Evolutionary conservation across 2,797 vertebrate genomes (phyloP).

Genomic region (Urophycis tenuis): DNA sequence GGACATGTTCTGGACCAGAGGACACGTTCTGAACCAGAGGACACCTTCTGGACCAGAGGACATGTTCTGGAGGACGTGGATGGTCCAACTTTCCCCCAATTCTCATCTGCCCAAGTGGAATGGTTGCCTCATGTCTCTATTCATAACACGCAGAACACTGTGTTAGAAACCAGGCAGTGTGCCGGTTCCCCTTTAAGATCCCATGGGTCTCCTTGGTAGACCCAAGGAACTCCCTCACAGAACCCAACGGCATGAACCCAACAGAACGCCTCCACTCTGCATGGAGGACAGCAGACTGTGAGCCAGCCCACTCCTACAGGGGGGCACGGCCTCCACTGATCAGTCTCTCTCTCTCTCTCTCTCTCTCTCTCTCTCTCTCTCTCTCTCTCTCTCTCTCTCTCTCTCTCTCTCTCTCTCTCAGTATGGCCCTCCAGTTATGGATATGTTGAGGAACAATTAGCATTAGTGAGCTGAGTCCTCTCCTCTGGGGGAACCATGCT

Average conservation of each 20-base stretch:
- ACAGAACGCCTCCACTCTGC: too few species aligned
- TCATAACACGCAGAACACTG: too few species aligned
- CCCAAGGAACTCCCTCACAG: background rate
- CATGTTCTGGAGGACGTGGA: too few species aligned
- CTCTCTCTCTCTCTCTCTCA: background rate
- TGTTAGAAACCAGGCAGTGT: too few species aligned
- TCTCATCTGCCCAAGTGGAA: too few species aligned
- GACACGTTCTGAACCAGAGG: too few species aligned
- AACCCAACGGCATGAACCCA: background rate
- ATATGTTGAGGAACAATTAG: conserved; percentile 3
- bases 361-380: background rate
- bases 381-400: background rate
- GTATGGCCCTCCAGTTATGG: background rate
- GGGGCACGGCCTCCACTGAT: background rate
- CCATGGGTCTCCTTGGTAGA: too few species aligned
- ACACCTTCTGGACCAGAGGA: too few species aligned
- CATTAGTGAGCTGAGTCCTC: background rate
- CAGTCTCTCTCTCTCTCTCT: background rate
- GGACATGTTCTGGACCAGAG: too few species aligned
- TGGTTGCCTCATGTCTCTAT: too few species aligned
- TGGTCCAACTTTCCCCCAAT: too few species aligned
- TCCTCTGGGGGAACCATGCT: background rate
- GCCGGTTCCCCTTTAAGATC: too few species aligned
- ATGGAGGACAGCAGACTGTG: background rate
- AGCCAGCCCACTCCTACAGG: background rate